A percentile compares a stretch with the other conserved stretches of the same genome.
Conservation (phyloP, 2,113 vertebrate genomes). For the Clinocottus analis region DNA sequence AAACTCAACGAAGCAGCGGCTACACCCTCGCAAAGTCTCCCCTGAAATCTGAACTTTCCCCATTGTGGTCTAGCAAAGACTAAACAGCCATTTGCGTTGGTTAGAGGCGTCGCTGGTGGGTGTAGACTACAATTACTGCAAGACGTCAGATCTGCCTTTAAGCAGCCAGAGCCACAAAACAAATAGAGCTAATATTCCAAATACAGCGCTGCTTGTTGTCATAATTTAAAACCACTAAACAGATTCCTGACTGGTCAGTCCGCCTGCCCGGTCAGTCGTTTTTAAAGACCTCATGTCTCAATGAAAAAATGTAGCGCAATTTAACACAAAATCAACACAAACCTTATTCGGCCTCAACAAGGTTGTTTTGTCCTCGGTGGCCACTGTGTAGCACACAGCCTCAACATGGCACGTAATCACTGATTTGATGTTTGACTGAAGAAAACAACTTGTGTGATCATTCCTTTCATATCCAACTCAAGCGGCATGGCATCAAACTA, state of each 20-base stretch:
- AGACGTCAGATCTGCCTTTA: slow-evolving; percentile 22
- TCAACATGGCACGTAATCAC: not conserved
- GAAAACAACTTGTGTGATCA: slow-evolving; percentile 17
- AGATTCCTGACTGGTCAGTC: not conserved
- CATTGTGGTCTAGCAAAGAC: slow-evolving; percentile 26
- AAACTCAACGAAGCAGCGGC: slow-evolving; percentile 5
- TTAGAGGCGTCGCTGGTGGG: not conserved
- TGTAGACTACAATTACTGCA: slow-evolving; percentile 40
- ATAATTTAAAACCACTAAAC: not conserved
- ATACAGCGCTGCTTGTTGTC: not conserved
- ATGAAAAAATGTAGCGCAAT: not conserved
- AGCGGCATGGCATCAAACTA: not conserved
- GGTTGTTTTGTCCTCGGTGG: not conserved
- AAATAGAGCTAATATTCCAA: slow-evolving; percentile 15
- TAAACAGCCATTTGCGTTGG: slow-evolving; percentile 29
- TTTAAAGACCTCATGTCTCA: not conserved
- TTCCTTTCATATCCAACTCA: not conserved
- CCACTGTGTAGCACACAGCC: not conserved
- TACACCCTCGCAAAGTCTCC: not conserved
- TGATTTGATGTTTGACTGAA: slow-evolving; percentile 3
- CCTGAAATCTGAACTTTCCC: not conserved
- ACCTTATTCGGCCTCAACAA: not conserved
- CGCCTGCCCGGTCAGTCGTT: not conserved
- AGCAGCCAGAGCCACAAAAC: slow-evolving; percentile 6
- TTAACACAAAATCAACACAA: not conserved